phyloP scores from a whole-genome alignment of 2,797 vertebrate species.

The Scolopax rusticola region DNA sequence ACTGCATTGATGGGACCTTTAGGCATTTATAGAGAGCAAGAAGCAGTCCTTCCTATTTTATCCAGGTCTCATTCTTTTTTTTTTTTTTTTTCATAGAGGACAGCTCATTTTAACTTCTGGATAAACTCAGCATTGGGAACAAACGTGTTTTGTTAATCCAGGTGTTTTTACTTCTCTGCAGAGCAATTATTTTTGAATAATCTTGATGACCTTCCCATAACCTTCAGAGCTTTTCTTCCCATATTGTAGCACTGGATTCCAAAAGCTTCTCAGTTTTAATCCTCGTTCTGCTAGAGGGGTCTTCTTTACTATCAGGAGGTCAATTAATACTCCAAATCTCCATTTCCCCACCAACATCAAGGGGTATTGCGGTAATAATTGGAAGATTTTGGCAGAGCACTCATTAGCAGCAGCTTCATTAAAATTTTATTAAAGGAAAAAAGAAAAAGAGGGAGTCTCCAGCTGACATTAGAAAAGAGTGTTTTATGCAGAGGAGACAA shows the following conservation, averaged over 20 bases:
- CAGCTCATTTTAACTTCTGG: neutral
- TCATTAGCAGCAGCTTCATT: slow-evolving; percentile 42
- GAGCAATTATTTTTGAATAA: neutral
- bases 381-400: neutral
- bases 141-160: neutral
- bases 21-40: neutral
- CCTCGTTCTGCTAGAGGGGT: neutral
- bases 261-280: slow-evolving; percentile 4
- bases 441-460: neutral
- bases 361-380: slow-evolving; percentile 17
- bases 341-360: slow-evolving; percentile 28
- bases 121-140: neutral
- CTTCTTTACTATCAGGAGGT: neutral
- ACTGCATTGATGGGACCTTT: fast-evolving
- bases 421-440: neutral
- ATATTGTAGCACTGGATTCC: neutral
- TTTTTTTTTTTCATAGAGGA: neutral
- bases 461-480: neutral
- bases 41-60: neutral
- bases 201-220: neutral
- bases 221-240: neutral
- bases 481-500: slow-evolving; percentile 11
- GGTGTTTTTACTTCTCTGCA: neutral
- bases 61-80: neutral
- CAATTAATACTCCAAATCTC: slow-evolving; percentile 4